Base-by-base conservation (phyloP, 2,113 vertebrate genomes). In the Peromyscus leucopus region DNA sequence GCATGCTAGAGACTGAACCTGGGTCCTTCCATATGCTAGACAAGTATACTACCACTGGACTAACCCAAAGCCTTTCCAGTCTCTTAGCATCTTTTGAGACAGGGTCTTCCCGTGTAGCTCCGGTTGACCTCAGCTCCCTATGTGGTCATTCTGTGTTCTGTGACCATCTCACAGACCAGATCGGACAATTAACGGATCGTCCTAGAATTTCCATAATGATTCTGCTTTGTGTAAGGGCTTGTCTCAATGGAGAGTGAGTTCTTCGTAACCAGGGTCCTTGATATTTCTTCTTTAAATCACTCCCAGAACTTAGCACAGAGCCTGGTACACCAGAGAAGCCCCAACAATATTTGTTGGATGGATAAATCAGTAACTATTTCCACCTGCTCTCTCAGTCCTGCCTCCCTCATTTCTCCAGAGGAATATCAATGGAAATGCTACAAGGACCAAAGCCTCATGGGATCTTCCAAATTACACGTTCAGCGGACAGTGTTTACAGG, bases 331-430 rank as follows among this genome's bases (percentile, higher is more conserved):
- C 84, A 74, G 22, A 90, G 75, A 93, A 95, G 71, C 75, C 42
- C 95, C 85, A 84, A 84, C 92, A 94, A 88, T 88, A 94, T 96
- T 63, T 92, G n/a, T 94, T 57, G 55, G 93, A 88, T 94, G 59
- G 90, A 88, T 92, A 80, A 95, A 95, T 96, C 85, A 95, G 96
- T 92, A 91, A 83, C 76, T 85, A 69, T 93, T 91, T 88, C 91
- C 72, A 95, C 72, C 83, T 96, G 83, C 48, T 92, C 55, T 84
- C 91, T 86, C 85, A 82, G 13, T n/a, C 26, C 46, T 89, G 91
- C 91, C 79, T 90, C 88, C 91, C 79, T 90, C 88, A 57, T 92
- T 93, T 95, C 87, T 91, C n/a, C 76, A 63, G 39, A 90, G 94
- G 82, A 84, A 93, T 91, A 71, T 39, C 78, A 92, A 39, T 89